Evolutionary conservation across 1,140 invertebrate genomes (phyloP).

Genomic region (Mactra quadrangularis): DNA sequence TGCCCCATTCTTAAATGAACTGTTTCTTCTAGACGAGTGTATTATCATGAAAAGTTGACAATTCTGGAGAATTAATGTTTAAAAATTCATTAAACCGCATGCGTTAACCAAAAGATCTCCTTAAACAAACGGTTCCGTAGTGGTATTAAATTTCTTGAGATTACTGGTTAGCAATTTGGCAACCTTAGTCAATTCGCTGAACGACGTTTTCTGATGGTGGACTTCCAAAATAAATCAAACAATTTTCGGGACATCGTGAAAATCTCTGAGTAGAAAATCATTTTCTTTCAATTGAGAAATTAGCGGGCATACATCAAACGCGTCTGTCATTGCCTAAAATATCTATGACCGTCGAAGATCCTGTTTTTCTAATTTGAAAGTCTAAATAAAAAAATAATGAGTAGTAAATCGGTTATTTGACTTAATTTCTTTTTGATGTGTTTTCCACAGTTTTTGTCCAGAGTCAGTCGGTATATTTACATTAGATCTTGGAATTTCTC

Average conservation of each 20-base stretch:
- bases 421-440: constrained; percentile 31
- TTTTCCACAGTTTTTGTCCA: constrained; percentile 15
- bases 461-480: no score
- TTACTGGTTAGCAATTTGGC: no score
- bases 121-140: background rate
- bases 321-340: constrained; percentile 41
- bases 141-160: constrained; percentile 47
- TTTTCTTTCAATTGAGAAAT: constrained; percentile 59
- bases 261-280: constrained; percentile 21
- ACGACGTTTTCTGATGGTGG: background rate
- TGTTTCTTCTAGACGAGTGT: constrained; percentile 1
- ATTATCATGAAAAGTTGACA: constrained; percentile 12
- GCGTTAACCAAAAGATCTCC: constrained; percentile 25
- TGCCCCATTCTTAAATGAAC: constrained; percentile 13
- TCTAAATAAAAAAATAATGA: constrained; percentile 50
- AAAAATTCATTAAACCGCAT: constrained; percentile 61
- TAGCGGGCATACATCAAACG: constrained; percentile 51
- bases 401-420: constrained; percentile 29
- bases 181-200: constrained; percentile 40
- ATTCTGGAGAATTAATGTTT: constrained; percentile 52
- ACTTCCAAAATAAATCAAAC: constrained; percentile 47
- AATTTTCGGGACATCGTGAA: background rate
- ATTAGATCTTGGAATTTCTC: no score
- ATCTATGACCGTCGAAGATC: constrained; percentile 18
- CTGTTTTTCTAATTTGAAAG: constrained; percentile 42